phyloP scores from a whole-genome alignment of 2,113 vertebrate genomes.

The Zingel zingel region DNA sequence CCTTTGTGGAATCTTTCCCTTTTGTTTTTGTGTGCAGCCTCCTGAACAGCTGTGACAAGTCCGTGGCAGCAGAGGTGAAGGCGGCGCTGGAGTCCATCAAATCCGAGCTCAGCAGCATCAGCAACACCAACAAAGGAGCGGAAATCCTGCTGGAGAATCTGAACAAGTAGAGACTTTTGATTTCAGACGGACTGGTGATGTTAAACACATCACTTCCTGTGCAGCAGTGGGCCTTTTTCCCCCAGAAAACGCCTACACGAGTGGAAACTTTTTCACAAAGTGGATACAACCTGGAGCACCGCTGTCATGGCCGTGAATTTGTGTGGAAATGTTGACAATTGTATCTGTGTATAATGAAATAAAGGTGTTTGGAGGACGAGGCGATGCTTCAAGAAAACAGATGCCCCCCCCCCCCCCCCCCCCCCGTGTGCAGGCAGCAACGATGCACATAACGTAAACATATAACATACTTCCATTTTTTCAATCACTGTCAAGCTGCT shows the following conservation, averaged over 20 bases:
- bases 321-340: background rate
- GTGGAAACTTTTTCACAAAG: background rate
- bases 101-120: conserved; percentile 82
- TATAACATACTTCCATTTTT: background rate
- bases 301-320: background rate
- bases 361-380: conserved; percentile 2
- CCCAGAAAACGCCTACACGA: background rate
- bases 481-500: too few species aligned
- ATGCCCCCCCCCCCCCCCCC: background rate
- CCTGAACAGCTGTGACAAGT: conserved; percentile 87
- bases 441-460: background rate
- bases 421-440: background rate
- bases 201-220: background rate
- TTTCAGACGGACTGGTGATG: background rate
- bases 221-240: background rate
- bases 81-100: conserved; percentile 84
- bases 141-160: conserved; percentile 90
- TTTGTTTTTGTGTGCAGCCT: conserved; percentile 82
- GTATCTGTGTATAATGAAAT: background rate
- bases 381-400: background rate
- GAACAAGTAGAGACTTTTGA: conserved; percentile 72
- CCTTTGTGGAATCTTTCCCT: background rate
- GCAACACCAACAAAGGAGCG: conserved; percentile 85
- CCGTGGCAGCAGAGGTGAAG: conserved; percentile 86
- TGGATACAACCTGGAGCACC: background rate